Evolutionary conservation across 35 echinoderm and acorn worm species (phyloP).

Genomic region (Heliocidaris tuberculata): DNA sequence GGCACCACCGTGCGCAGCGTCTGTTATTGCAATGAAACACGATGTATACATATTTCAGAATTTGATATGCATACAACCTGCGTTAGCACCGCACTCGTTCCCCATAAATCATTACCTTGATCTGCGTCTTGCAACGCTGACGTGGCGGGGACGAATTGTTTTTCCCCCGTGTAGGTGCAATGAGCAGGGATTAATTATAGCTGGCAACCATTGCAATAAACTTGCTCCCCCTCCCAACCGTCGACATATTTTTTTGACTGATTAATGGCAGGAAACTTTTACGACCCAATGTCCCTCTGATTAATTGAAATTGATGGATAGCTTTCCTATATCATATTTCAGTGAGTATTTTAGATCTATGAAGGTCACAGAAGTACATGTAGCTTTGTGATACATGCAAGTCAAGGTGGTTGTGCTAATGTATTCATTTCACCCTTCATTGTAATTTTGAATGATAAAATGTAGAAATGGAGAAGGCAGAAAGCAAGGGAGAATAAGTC

Average conservation of each 20-base stretch:
- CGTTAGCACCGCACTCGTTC: neutral
- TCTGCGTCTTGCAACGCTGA: neutral
- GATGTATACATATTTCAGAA: slow-evolving; percentile 11
- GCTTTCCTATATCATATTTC: neutral
- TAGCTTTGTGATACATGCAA: neutral
- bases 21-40: neutral
- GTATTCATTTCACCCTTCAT: neutral
- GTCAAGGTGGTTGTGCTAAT: neutral
- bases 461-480: no score
- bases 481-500: no score
- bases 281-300: neutral
- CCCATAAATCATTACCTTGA: neutral
- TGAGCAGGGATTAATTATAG: neutral
- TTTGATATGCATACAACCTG: neutral
- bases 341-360: neutral
- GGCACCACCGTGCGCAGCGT: neutral
- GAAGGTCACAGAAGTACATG: neutral
- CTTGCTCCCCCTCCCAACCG: neutral
- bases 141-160: neutral
- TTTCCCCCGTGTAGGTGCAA: neutral
- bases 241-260: neutral
- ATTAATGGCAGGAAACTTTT: neutral
- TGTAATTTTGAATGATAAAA: no score
- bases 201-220: neutral
- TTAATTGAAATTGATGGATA: neutral